Conservation (phyloP, 2,888 invertebrate species). For the Dolomedes plantarius region DNA sequence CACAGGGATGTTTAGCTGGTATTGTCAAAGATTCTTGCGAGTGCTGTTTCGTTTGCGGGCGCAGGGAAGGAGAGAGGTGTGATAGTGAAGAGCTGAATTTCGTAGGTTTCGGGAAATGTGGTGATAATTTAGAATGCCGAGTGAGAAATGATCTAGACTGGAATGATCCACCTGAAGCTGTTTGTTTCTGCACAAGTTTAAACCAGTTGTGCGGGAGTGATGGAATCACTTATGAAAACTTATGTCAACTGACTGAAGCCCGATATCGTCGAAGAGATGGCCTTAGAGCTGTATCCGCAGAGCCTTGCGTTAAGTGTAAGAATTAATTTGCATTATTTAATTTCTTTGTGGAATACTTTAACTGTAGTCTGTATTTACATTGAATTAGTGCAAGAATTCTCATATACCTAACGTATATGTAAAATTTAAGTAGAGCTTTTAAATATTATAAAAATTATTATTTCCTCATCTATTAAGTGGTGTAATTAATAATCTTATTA, state of each 20-base stretch:
- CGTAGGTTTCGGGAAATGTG: slow-evolving; percentile 78
- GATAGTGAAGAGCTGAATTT: slow-evolving; percentile 76
- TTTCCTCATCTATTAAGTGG: too few species aligned
- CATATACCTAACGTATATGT: too few species aligned
- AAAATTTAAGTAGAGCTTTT: too few species aligned
- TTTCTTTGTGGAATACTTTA: too few species aligned
- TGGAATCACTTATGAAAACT: slow-evolving; percentile 78
- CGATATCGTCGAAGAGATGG: slow-evolving; percentile 74
- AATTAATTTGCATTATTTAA: not conserved
- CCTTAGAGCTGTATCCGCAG: slow-evolving; percentile 78
- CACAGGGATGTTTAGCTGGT: slow-evolving; percentile 78
- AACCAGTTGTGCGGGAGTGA: slow-evolving; percentile 80
- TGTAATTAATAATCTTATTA: too few species aligned
- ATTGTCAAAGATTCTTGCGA: slow-evolving; percentile 79
- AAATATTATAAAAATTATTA: too few species aligned
- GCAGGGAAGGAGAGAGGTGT: slow-evolving; percentile 79
- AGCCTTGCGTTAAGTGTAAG: slow-evolving; percentile 79
- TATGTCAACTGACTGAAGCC: slow-evolving; percentile 77
- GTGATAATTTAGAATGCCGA: slow-evolving; percentile 79
- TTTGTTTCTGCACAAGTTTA: slow-evolving; percentile 79
- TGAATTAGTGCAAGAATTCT: too few species aligned
- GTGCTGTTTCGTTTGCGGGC: slow-evolving; percentile 80
- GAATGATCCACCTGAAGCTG: slow-evolving; percentile 77
- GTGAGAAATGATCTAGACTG: slow-evolving; percentile 78
- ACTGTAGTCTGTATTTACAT: too few species aligned